A percentile compares a stretch with the other conserved stretches of the same genome.
Evolutionary conservation across 2,797 vertebrate genomes (phyloP).

Genomic region (Acanthornis magna): DNA sequence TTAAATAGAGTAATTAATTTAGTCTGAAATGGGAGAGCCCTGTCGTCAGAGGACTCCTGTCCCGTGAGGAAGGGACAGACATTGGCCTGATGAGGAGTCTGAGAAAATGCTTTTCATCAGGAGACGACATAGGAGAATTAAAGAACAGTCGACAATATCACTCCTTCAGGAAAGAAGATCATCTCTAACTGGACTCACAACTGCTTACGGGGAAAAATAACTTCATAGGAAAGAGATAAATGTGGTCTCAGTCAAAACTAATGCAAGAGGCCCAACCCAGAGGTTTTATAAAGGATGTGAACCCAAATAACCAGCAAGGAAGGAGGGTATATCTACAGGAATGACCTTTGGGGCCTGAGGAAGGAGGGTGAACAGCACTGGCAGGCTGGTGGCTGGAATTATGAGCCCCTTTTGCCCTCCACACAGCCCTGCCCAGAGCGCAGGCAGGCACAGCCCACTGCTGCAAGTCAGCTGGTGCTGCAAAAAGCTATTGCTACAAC

Average conservation of each 20-base stretch:
- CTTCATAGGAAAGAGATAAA: neutral
- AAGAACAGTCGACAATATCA: neutral
- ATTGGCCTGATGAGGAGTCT: neutral
- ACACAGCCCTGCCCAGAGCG: rapidly evolving
- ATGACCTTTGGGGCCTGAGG: neutral
- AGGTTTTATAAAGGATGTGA: neutral
- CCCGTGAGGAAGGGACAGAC: neutral
- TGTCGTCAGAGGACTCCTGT: neutral
- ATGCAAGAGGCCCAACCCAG: neutral
- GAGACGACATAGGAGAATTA: neutral
- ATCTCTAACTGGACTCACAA: neutral
- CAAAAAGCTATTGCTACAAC: neutral
- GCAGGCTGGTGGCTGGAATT: neutral
- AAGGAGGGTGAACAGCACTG: neutral
- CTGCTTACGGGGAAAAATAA: neutral
- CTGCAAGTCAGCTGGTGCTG: neutral
- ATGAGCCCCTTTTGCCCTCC: neutral
- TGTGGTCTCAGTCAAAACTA: neutral
- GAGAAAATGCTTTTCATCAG: neutral
- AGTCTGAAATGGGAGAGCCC: constrained; percentile 22
- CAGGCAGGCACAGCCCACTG: neutral
- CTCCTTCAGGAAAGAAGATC: neutral
- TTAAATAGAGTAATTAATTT: constrained; percentile 22
- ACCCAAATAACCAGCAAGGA: neutral
- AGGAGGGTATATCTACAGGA: neutral